Conservation (phyloP, 2,797 vertebrate species). For the Fistularia tabacaria region DNA sequence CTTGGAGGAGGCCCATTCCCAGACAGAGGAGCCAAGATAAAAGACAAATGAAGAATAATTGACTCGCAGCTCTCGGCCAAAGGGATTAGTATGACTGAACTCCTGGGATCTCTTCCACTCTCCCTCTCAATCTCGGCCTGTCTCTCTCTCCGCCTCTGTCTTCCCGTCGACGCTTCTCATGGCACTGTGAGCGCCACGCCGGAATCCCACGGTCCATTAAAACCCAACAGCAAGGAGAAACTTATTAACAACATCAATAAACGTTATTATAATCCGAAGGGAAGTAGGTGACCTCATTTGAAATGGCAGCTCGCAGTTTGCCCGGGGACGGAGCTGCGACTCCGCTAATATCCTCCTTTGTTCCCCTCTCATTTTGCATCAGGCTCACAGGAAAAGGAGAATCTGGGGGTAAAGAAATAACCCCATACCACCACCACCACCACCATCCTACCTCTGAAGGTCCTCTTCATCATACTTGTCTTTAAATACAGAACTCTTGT, state of each 20-base stretch:
- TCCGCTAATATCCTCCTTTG: conserved; percentile 17
- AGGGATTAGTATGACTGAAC: conserved; percentile 71
- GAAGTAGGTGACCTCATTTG: conserved; percentile 60
- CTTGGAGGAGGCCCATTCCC: conserved; percentile 52
- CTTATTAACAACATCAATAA: conserved; percentile 72
- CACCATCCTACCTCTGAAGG: not conserved
- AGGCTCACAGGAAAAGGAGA: not conserved
- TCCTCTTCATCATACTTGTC: not conserved
- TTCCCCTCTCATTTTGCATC: too few relatives aligned
- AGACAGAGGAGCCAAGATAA: conserved; percentile 64
- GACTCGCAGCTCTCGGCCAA: conserved; percentile 68
- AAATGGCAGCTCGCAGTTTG: conserved; percentile 39
- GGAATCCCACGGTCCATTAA: conserved; percentile 43
- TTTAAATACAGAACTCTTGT: conserved; percentile 12
- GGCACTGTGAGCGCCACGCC: conserved; percentile 20
- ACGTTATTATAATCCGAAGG: conserved; percentile 55
- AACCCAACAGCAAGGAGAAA: conserved; percentile 43
- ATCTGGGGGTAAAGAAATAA: not conserved
- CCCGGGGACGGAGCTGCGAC: conserved; percentile 23
- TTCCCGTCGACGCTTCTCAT: conserved; percentile 26
- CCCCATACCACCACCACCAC: too few relatives aligned
- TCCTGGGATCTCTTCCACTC: conserved; percentile 57
- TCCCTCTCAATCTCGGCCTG: conserved; percentile 46
- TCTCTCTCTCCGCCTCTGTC: conserved; percentile 44
- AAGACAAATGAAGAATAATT: conserved; percentile 78